Evolutionary conservation across 2,797 vertebrate genomes (phyloP).

Genomic region (Zenarchopterus dispar): DNA sequence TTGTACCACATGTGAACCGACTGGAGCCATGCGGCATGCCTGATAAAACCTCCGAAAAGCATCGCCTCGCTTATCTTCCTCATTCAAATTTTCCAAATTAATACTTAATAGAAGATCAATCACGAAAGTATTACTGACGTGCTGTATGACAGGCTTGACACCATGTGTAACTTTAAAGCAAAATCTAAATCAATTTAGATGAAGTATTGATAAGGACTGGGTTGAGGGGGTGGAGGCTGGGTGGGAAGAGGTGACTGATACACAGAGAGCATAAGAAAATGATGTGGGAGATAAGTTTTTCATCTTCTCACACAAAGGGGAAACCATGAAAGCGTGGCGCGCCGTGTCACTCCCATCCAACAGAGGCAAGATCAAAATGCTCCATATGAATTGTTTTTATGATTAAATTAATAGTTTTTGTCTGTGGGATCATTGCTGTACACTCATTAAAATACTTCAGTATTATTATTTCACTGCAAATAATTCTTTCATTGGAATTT

Average conservation of each 20-base stretch:
- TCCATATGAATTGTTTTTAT: conserved; percentile 48
- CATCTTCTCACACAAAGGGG: conserved; percentile 59
- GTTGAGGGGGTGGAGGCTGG: neutral
- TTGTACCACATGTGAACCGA: conserved; percentile 78
- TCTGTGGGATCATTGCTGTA: conserved; percentile 13
- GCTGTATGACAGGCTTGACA: conserved; percentile 53
- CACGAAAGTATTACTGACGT: conserved; percentile 60
- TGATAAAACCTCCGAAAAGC: conserved; percentile 67
- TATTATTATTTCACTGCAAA: conserved; percentile 14
- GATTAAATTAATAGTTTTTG: conserved; percentile 53
- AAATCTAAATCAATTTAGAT: conserved; percentile 72
- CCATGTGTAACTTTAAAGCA: conserved; percentile 60
- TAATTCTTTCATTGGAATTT: conserved; percentile 12
- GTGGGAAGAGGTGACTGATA: conserved; percentile 47
- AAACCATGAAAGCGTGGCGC: conserved; percentile 32
- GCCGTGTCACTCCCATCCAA: conserved; percentile 21
- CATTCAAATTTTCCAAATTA: conserved; percentile 76
- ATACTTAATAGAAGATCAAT: conserved; percentile 80
- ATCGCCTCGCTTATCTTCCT: conserved; percentile 66
- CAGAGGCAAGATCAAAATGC: conserved; percentile 40
- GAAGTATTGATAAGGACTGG: conserved; percentile 55
- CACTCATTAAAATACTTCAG: conserved; percentile 1
- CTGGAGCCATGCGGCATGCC: conserved; percentile 40
- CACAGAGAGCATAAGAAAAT: conserved; percentile 48
- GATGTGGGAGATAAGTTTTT: conserved; percentile 53